These are phyloP conservation scores for Sepioteuthis lessoniana DNA, from an alignment of 2,888 invertebrate species.

Conservation along the genomic window DNA sequence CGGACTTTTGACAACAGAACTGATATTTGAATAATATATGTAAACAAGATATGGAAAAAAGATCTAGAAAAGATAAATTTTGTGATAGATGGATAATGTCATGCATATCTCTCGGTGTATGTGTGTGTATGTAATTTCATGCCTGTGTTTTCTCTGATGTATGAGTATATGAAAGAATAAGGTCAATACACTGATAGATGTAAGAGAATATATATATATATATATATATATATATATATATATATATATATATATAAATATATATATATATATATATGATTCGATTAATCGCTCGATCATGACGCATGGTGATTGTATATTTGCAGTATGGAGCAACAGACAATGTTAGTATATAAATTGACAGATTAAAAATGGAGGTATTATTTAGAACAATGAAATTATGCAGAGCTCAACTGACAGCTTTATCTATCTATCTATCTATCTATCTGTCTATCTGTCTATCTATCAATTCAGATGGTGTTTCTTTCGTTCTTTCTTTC, in stretches of 20 bases:
- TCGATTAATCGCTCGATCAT: neutral
- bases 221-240: no score
- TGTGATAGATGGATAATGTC: neutral
- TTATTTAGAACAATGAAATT: neutral
- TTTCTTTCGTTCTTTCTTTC: no score
- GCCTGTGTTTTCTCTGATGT: neutral
- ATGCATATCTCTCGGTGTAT: neutral
- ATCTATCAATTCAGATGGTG: no score
- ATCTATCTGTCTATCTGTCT: no score
- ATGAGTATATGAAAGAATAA: neutral
- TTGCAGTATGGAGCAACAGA: neutral
- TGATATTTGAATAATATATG: constrained; percentile 4
- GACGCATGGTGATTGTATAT: neutral
- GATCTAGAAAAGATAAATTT: neutral
- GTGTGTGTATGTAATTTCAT: neutral
- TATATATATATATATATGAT: neutral
- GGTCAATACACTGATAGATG: neutral
- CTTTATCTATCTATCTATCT: no score
- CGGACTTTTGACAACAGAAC: constrained; percentile 18
- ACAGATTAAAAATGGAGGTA: neutral
- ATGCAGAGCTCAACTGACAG: neutral
- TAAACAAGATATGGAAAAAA: neutral
- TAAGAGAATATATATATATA: neutral
- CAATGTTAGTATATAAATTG: neutral
- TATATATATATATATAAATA: neutral